phyloP scores from a whole-genome alignment of 1,140 invertebrate genomes.

The Atta cephalotes region DNA sequence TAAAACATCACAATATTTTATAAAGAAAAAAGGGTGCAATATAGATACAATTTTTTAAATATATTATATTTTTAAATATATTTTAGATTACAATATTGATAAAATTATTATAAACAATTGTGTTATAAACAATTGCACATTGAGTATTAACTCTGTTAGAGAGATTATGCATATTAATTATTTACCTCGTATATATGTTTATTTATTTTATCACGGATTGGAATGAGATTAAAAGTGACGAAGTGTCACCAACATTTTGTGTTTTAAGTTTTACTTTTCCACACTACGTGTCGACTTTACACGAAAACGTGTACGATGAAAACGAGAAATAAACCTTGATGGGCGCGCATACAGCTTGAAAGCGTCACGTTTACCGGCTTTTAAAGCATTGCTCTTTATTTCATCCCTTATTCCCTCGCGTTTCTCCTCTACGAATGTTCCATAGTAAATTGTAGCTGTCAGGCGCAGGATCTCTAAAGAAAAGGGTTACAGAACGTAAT shows the following conservation, averaged over 20 bases:
- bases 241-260: not conserved
- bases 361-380: conserved; percentile 56
- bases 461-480: conserved; percentile 47
- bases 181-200: not conserved
- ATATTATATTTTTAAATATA: not conserved
- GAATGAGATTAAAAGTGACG: not conserved
- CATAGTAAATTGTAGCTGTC: conserved; percentile 52
- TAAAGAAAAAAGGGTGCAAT: not conserved
- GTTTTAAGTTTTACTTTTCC: conserved; percentile 26
- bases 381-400: conserved; percentile 63
- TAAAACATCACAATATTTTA: not conserved
- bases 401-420: conserved; percentile 34
- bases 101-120: not conserved
- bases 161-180: not conserved
- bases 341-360: conserved; percentile 31
- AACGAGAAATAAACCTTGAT: conserved; percentile 53
- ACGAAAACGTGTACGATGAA: not conserved
- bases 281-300: conserved; percentile 33
- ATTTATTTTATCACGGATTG: not conserved
- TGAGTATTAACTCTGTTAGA: not conserved
- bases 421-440: conserved; percentile 31
- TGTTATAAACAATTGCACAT: not conserved
- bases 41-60: not conserved
- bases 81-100: not conserved
- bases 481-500: conserved; percentile 54